Conservation (phyloP, 2,113 vertebrate species). For the Alligator mississippiensis region DNA sequence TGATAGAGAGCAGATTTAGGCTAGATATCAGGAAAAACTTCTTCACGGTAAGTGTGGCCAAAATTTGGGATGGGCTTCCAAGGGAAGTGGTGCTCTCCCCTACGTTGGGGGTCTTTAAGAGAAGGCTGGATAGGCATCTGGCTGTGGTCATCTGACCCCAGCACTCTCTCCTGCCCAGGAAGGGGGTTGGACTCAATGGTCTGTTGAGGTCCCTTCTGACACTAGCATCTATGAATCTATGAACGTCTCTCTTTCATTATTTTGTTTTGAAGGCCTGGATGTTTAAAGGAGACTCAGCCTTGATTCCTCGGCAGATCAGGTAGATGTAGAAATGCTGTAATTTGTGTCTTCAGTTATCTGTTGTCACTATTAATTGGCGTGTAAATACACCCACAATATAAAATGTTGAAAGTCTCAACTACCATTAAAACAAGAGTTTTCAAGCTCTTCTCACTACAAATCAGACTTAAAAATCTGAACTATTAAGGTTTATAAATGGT, state of each 20-base stretch:
- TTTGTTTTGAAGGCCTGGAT: background rate
- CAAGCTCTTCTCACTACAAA: background rate
- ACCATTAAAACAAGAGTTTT: background rate
- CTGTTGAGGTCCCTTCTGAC: too few relatives aligned
- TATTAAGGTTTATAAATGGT: background rate
- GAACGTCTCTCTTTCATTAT: slow-evolving; percentile 1
- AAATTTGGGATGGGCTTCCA: too few relatives aligned
- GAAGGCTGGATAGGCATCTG: too few relatives aligned
- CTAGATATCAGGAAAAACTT: too few relatives aligned
- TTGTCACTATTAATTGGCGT: background rate
- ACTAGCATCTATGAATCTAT: background rate
- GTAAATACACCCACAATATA: background rate
- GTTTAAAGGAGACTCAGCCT: background rate
- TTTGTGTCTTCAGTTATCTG: background rate
- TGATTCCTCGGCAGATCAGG: background rate
- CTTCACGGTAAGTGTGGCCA: too few relatives aligned
- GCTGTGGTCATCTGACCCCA: too few relatives aligned
- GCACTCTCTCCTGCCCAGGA: too few relatives aligned
- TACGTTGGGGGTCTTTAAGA: too few relatives aligned
- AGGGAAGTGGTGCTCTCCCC: too few relatives aligned
- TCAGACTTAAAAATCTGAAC: background rate
- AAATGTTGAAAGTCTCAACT: background rate
- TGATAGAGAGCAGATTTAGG: too few relatives aligned
- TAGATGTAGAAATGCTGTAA: background rate
- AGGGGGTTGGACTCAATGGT: too few relatives aligned